Conservation (phyloP, 2,113 vertebrate genomes). For the Syrmaticus mikado region DNA sequence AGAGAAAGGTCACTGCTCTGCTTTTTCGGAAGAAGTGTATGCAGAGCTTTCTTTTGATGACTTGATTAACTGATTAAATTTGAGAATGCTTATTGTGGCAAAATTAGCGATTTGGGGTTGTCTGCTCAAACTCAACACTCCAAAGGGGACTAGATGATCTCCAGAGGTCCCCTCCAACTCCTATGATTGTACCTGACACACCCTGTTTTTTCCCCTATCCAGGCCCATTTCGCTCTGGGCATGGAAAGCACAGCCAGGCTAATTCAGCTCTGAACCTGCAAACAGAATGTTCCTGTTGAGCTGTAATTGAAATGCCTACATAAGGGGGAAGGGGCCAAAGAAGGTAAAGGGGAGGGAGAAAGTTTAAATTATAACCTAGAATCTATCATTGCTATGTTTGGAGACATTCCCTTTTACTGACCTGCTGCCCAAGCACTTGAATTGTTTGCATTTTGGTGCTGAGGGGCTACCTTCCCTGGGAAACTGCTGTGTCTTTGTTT, state of each 20-base stretch:
- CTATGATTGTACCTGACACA: not conserved
- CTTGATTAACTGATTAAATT: conserved; percentile 29
- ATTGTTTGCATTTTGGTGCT: not conserved
- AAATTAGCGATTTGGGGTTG: not conserved
- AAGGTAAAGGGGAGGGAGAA: not conserved
- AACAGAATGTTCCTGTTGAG: not conserved
- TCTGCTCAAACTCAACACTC: not conserved
- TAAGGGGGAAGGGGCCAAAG: not conserved
- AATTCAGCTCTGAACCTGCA: not conserved
- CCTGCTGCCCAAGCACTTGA: not conserved
- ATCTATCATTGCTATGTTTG: not conserved
- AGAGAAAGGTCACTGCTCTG: not conserved
- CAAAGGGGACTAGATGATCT: not conserved
- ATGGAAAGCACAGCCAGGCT: not conserved
- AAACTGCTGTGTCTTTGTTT: not conserved
- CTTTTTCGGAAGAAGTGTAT: not conserved
- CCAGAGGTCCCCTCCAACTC: no score
- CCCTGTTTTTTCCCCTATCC: not conserved
- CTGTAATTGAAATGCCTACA: not conserved
- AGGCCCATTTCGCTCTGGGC: not conserved
- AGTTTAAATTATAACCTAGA: not conserved
- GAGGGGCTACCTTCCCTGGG: not conserved
- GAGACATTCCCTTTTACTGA: not conserved
- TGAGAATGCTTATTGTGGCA: not conserved
- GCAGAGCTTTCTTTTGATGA: not conserved